Evolutionary conservation across 2,113 vertebrate genomes (phyloP).

Genomic region (Corythornis madagascariensis): DNA sequence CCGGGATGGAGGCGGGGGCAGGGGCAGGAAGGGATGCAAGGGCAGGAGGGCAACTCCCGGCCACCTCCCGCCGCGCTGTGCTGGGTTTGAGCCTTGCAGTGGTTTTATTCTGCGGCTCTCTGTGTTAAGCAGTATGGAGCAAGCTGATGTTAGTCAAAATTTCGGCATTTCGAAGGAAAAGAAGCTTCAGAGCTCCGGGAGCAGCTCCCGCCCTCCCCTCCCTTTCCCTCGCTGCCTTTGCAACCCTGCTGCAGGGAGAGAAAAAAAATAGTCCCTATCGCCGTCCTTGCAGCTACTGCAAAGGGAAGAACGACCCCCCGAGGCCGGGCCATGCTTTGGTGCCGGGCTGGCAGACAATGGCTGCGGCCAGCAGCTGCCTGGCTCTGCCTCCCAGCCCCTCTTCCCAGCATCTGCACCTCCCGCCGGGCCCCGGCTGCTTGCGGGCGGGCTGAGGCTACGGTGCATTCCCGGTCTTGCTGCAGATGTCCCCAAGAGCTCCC

Average conservation of each 20-base stretch:
- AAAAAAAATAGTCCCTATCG: neutral
- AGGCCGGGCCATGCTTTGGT: neutral
- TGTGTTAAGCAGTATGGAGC: neutral
- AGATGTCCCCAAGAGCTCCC: neutral
- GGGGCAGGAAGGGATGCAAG: too few species aligned
- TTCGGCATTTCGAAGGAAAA: neutral
- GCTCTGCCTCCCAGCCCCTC: neutral
- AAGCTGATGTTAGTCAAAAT: neutral
- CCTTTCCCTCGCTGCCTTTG: neutral
- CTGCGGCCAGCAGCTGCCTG: neutral
- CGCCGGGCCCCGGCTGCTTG: neutral
- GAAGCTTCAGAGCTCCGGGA: neutral
- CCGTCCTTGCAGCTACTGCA: neutral
- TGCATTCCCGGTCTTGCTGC: neutral
- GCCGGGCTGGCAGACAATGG: constrained; percentile 28
- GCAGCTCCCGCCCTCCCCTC: too few species aligned
- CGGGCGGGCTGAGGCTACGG: neutral
- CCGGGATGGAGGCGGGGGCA: neutral
- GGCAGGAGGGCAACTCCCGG: too few species aligned
- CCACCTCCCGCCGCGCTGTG: neutral
- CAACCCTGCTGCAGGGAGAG: neutral
- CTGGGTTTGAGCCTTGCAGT: neutral
- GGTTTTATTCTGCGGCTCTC: neutral
- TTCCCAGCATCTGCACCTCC: neutral
- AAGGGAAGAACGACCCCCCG: neutral